Evolutionary conservation across 2,888 invertebrate species (phyloP).

Genomic region (Folsomia candida): DNA sequence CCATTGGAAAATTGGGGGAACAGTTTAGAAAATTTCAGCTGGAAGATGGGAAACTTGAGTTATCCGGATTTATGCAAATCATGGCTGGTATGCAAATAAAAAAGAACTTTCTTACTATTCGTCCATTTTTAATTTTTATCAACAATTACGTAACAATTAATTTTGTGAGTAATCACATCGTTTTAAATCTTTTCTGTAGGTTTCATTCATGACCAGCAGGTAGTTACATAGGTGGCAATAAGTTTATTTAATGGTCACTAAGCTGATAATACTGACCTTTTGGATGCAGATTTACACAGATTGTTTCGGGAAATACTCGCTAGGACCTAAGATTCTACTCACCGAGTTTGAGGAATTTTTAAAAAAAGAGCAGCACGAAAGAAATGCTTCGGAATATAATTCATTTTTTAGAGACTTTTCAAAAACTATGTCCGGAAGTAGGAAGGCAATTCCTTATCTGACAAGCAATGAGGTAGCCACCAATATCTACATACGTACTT

Average conservation of each 20-base stretch:
- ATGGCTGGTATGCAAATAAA: too few relatives aligned
- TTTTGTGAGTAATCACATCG: too few relatives aligned
- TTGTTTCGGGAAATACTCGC: conserved; percentile 35
- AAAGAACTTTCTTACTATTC: too few relatives aligned
- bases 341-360: conserved; percentile 36
- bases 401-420: conserved; percentile 34
- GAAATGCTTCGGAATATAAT: neutral
- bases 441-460: conserved; percentile 27
- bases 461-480: conserved; percentile 27
- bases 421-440: conserved; percentile 23
- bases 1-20: conserved; percentile 33
- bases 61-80: conserved; percentile 17
- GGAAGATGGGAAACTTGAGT: conserved; percentile 12
- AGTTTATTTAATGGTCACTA: neutral
- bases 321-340: conserved; percentile 26
- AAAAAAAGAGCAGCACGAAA: conserved; percentile 25
- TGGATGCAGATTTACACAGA: conserved; percentile 40
- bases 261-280: neutral
- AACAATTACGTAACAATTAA: too few relatives aligned
- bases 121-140: too few relatives aligned
- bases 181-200: too few relatives aligned
- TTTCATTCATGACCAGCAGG: conserved; percentile 41
- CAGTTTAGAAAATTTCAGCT: conserved; percentile 25
- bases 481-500: neutral
- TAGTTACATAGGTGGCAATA: neutral